Base-by-base conservation (phyloP, 2,888 invertebrate species). In the Drosophila tripunctata region DNA sequence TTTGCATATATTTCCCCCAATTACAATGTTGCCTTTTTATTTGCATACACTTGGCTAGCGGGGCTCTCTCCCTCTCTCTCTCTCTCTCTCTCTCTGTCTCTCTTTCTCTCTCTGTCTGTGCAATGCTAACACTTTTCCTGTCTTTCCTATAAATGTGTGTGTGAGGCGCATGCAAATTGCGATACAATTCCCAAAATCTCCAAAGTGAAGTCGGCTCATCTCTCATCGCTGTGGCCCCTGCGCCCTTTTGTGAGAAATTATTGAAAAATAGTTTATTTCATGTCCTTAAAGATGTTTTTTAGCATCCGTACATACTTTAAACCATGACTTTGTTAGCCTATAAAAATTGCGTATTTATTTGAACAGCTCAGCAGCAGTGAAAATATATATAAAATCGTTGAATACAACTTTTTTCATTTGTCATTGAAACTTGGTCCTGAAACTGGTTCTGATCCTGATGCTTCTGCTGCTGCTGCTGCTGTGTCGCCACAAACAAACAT, bases 1-100 rank as follows among this genome's bases (percentile, higher is more conserved):
- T 90, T 89, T 90, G 82, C 90, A 90, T 90, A 90, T 81, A 78
- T 88, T 90, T 87, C 75, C 79, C 76, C 78, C 72, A 81, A 78
- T 88, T 88, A 86, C 88, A 82, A 67, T 78, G 74, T 74, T 87
- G 88, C 88, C 88, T 87, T 87, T 73, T 78, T 88, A 80, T 80
- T 83, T 78, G 75, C 81, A 83, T 84, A 72, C 66, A 56, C 57
- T 58, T 54, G 48, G 61, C 72, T 69, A 31, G 51, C 33, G 63
- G 63, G 47, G 17, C 51, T 41, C 40, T 36, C 41, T 55, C 68
- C 63, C 58, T 44, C 63, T 64, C 75, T 62, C 78, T 84, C 79
- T 81, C 77, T 83, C 86, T 83, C 79, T 55, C 65, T 52, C 67
- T 65, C 61, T 71, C n/a, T n/a, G n/a, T n/a, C n/a, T n/a, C n/a